A percentile compares a stretch with the other conserved stretches of the same genome.
These are phyloP conservation scores for Yponomeuta plumbellus DNA, from an alignment of 2,888 invertebrate genomes.

Conservation along the genomic window DNA sequence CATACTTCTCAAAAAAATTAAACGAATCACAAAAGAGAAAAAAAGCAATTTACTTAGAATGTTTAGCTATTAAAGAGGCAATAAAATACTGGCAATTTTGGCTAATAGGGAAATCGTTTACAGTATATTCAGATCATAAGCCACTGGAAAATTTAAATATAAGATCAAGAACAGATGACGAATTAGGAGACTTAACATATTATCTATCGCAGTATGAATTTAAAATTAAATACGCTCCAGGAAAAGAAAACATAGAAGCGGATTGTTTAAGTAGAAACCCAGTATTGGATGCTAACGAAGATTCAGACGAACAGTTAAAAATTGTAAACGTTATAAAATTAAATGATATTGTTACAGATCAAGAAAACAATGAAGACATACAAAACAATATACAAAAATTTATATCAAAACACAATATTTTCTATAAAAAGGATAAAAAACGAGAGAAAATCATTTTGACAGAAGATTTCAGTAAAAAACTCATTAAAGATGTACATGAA, in stretches of 20 bases:
- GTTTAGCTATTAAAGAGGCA: slow-evolving; percentile 19
- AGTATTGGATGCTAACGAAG: slow-evolving; percentile 9
- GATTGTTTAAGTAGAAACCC: slow-evolving; percentile 16
- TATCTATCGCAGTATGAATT: slow-evolving; percentile 14
- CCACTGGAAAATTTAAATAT: slow-evolving; percentile 20
- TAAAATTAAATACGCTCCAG: slow-evolving; percentile 14
- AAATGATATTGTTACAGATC: slow-evolving; percentile 18
- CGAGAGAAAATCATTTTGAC: slow-evolving; percentile 26
- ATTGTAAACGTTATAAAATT: slow-evolving; percentile 18
- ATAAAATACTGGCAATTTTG: slow-evolving; percentile 28
- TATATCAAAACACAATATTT: not conserved
- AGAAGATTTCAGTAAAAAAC: slow-evolving; percentile 26
- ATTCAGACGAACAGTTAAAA: slow-evolving; percentile 14
- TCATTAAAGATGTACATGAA: slow-evolving; percentile 26
- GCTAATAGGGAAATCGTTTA: slow-evolving; percentile 27
- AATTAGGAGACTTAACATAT: slow-evolving; percentile 17
- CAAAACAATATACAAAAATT: slow-evolving; percentile 18
- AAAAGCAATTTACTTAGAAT: slow-evolving; percentile 23
- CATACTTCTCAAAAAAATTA: slow-evolving; percentile 23
- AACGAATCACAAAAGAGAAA: slow-evolving; percentile 22
- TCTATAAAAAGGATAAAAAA: slow-evolving; percentile 13
- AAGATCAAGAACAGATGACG: slow-evolving; percentile 15
- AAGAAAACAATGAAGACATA: slow-evolving; percentile 16
- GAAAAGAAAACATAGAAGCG: slow-evolving; percentile 15
- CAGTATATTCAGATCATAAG: slow-evolving; percentile 28